Conservation (phyloP, 1,140 invertebrate genomes). For the Drosophila malerkotliana region DNA sequence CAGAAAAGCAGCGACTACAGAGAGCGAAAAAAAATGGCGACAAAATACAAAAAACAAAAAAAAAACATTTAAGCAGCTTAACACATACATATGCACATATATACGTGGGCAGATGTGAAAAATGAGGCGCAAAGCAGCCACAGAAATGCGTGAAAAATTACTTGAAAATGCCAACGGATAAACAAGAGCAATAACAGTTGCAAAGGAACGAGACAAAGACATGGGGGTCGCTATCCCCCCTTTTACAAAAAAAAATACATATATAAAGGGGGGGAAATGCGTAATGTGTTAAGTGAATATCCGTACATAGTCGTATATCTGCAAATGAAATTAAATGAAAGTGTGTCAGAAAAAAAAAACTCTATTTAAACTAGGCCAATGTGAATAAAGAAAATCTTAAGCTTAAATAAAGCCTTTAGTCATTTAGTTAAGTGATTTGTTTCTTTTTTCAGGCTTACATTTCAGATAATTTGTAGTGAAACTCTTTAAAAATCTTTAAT, state of each 20-base stretch:
- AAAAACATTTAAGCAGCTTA: slow-evolving; percentile 78
- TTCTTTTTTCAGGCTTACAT: neutral
- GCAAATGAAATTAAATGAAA: slow-evolving; percentile 15
- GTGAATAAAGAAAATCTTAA: neutral
- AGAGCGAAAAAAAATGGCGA: slow-evolving; percentile 43
- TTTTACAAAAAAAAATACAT: slow-evolving; percentile 5
- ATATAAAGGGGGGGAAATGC: slow-evolving; percentile 20
- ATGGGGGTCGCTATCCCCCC: slow-evolving; percentile 4
- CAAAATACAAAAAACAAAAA: slow-evolving; percentile 60
- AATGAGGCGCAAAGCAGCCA: slow-evolving; percentile 79
- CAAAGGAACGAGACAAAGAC: slow-evolving; percentile 13
- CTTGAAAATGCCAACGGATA: slow-evolving; percentile 75
- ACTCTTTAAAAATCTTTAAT: too few species aligned
- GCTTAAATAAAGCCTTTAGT: slow-evolving; percentile 1
- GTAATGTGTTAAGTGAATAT: slow-evolving; percentile 64
- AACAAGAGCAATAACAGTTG: slow-evolving; percentile 35
- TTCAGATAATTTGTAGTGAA: too few species aligned
- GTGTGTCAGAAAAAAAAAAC: slow-evolving; percentile 11
- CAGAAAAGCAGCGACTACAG: slow-evolving; percentile 46
- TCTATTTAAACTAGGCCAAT: neutral
- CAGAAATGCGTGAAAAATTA: slow-evolving; percentile 81
- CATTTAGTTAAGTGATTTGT: slow-evolving; percentile 17
- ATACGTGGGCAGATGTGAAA: slow-evolving; percentile 55
- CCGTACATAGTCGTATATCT: slow-evolving; percentile 13
- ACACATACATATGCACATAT: slow-evolving; percentile 39